Base-by-base conservation (phyloP, 2,113 vertebrate genomes). In the Apteryx owenii region DNA sequence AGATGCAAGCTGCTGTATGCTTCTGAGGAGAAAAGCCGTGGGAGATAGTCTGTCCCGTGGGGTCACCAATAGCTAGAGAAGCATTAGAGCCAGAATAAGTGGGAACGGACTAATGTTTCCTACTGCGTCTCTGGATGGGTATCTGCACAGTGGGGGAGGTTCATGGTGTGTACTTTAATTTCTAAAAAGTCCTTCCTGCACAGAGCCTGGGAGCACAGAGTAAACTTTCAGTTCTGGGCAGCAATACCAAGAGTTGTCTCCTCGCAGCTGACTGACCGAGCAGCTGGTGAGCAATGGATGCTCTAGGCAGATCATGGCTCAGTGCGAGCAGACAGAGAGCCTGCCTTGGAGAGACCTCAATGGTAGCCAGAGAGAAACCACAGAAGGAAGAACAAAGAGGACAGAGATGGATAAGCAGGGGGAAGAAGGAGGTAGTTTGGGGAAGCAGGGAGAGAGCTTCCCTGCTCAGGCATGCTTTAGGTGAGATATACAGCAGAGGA, bases 121-220 rank as follows among this genome's bases (percentile, higher is more conserved):
- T 80, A 50, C 29, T 0, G 0, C 40, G 53, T 68, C 60, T 75
- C 66, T 36, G 3, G 79, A 33, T 76, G 66, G n/a, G n/a, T n/a
- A 26, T 29, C 86, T 85, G 70, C 78, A 69, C 70, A 15, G n/a
- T 10, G n/a, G 0, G 2, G 58, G 66, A 76, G 56, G 38, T 79
- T 61, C 0, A 0, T 25, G 62, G 8, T 68, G 42, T 0, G 0
- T 56, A 42, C 38, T 87, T 61, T 72, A 76, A 28, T 29, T 86
- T 90, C 73, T 84, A 78, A 48, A 88, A 56, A 71, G 48, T 81
- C 77, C 73, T 80, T 91, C 87, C 68, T 82, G 48, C 85, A 71
- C 69, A 50, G 61, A 92, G 36, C 84, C 88, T 62, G 81, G 66
- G 70, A 82, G 83, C 78, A 92, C 33, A 93, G 68, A 46, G 70